These are phyloP conservation scores for Molothrus ater DNA, from an alignment of 2,797 vertebrate genomes.

Conservation along the genomic window DNA sequence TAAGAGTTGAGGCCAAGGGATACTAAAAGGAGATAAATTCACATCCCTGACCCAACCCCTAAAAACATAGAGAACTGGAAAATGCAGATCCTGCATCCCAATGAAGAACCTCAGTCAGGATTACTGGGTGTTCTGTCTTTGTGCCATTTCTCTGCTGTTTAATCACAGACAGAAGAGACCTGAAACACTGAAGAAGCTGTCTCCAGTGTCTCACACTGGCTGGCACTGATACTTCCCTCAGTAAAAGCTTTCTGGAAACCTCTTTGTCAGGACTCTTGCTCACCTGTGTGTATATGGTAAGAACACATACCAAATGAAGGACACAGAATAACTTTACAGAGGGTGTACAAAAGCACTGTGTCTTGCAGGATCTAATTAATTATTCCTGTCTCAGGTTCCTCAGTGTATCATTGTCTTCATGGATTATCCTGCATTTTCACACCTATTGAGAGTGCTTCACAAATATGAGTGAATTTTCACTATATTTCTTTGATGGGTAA, in stretches of 20 bases:
- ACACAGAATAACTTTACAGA: background rate
- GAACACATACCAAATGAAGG: background rate
- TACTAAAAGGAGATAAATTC: background rate
- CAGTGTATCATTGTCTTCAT: background rate
- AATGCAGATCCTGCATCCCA: background rate
- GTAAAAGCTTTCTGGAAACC: background rate
- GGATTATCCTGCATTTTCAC: background rate
- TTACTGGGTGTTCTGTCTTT: background rate
- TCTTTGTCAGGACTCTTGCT: background rate
- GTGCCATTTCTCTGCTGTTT: background rate
- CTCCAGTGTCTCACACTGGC: background rate
- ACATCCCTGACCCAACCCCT: background rate
- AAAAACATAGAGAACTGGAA: background rate
- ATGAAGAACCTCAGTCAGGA: background rate
- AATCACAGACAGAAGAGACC: background rate
- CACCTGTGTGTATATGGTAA: background rate
- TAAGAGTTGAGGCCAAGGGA: background rate
- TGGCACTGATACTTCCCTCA: background rate
- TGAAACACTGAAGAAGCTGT: background rate
- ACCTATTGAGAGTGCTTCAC: background rate
- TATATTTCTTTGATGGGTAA: background rate
- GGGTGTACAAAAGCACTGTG: fast-evolving
- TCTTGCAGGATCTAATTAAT: background rate
- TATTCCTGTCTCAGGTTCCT: background rate
- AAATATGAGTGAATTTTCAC: background rate